Evolutionary conservation across 1,140 invertebrate genomes (phyloP).

Genomic region (Oedothorax gibbosus): DNA sequence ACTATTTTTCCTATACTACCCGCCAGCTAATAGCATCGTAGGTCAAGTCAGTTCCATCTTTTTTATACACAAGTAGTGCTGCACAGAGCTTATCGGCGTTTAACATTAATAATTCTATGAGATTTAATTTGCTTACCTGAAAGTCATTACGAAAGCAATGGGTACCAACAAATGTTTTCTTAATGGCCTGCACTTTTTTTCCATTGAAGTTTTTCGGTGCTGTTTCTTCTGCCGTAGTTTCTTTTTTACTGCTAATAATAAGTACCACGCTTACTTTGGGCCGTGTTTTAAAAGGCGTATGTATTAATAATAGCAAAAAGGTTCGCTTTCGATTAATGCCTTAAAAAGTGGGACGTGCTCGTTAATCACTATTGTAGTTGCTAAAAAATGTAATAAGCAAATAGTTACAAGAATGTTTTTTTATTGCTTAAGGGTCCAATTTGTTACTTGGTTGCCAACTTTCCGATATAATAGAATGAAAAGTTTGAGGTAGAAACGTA

Average conservation of each 20-base stretch:
- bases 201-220: neutral
- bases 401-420: too few relatives aligned
- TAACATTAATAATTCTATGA: slow-evolving; percentile 61
- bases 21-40: slow-evolving; percentile 47
- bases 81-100: slow-evolving; percentile 56
- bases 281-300: neutral
- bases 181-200: slow-evolving; percentile 35
- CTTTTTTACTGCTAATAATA: neutral
- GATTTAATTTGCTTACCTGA: slow-evolving; percentile 59
- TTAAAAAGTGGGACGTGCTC: neutral
- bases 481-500: too few relatives aligned
- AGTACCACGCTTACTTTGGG: neutral
- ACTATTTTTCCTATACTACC: slow-evolving; percentile 51
- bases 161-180: slow-evolving; percentile 57
- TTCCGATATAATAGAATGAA: too few relatives aligned
- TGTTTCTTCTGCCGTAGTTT: neutral
- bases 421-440: too few relatives aligned
- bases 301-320: slow-evolving; percentile 27
- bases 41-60: slow-evolving; percentile 46
- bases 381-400: too few relatives aligned
- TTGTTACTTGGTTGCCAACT: too few relatives aligned
- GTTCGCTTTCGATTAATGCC: slow-evolving; percentile 21
- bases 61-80: slow-evolving; percentile 18
- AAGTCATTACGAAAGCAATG: slow-evolving; percentile 59
- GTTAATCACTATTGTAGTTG: slow-evolving; percentile 3